Conservation (phyloP, 1,140 invertebrate genomes). For the Cyphomyrmex costatus region DNA sequence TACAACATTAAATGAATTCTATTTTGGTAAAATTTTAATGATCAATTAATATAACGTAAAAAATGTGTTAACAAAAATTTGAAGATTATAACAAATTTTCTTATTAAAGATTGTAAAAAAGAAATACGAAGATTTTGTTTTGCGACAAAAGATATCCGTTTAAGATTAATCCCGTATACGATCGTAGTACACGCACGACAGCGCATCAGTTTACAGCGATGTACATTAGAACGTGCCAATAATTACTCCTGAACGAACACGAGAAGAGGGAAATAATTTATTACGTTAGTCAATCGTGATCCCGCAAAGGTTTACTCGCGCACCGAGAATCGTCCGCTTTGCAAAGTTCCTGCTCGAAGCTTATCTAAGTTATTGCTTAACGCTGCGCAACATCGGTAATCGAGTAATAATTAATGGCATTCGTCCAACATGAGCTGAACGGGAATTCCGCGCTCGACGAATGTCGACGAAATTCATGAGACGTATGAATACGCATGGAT, state of each 20-base stretch:
- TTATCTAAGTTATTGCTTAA: slow-evolving; percentile 39
- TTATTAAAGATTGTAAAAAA: slow-evolving; percentile 3
- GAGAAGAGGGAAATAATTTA: slow-evolving; percentile 46
- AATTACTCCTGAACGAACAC: slow-evolving; percentile 18
- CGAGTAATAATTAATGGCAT: slow-evolving; percentile 33
- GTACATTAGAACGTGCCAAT: not conserved
- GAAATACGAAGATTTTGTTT: not conserved
- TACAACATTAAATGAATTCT: not conserved
- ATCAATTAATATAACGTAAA: not conserved
- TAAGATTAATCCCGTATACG: slow-evolving; percentile 3
- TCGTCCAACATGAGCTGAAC: not conserved
- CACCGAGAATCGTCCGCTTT: slow-evolving; percentile 3
- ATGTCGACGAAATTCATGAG: slow-evolving; percentile 18
- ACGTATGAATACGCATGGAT: not conserved
- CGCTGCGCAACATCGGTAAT: not conserved
- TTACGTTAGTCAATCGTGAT: slow-evolving; percentile 17
- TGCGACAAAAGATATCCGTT: not conserved
- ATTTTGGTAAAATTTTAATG: not conserved
- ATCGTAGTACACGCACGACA: not conserved
- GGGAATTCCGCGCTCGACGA: not conserved
- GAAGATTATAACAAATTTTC: not conserved
- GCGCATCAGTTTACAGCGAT: not conserved
- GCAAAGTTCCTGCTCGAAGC: slow-evolving; percentile 7
- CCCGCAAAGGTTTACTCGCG: slow-evolving; percentile 14
- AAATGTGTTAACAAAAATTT: not conserved